Conservation (phyloP, 2,888 invertebrate genomes). For the Electrophaes corylata region DNA sequence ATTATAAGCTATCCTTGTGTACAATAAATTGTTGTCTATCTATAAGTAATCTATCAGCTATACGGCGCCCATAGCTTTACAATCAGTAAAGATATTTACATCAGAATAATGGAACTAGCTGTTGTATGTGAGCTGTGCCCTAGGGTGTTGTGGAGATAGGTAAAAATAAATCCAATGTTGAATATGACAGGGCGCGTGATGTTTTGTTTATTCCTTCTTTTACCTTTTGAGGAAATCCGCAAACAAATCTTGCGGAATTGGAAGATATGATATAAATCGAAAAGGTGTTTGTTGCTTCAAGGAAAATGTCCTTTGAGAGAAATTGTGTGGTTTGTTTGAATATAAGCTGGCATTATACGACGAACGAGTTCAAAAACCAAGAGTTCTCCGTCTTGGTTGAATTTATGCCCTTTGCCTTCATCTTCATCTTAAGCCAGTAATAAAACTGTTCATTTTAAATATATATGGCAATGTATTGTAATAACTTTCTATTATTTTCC, state of each 20-base stretch:
- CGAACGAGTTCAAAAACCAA: background rate
- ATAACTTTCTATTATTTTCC: too few species aligned
- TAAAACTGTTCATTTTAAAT: too few species aligned
- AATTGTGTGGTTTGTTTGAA: slow-evolving; percentile 6
- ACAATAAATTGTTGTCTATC: too few species aligned
- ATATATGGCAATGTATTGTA: too few species aligned
- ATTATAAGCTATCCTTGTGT: too few species aligned
- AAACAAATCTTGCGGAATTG: slow-evolving; percentile 24
- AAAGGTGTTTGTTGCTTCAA: background rate
- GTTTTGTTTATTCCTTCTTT: slow-evolving; percentile 46
- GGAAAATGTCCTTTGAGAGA: slow-evolving; percentile 7
- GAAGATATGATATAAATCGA: slow-evolving; percentile 16
- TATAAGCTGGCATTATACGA: background rate
- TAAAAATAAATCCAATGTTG: slow-evolving; percentile 48
- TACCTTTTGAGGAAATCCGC: slow-evolving; percentile 38
- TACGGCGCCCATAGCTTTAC: too few species aligned
- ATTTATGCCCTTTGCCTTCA: too few species aligned
- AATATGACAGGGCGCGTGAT: slow-evolving; percentile 40
- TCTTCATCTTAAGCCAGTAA: too few species aligned
- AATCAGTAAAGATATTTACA: too few species aligned
- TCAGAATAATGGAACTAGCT: too few species aligned
- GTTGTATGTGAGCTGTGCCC: slow-evolving; percentile 4
- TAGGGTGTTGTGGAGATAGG: slow-evolving; percentile 30
- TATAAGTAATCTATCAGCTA: too few species aligned
- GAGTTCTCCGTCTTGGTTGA: too few species aligned